These are phyloP conservation scores for Sprattus sprattus DNA, from an alignment of 2,113 vertebrate species.

Conservation along the genomic window DNA sequence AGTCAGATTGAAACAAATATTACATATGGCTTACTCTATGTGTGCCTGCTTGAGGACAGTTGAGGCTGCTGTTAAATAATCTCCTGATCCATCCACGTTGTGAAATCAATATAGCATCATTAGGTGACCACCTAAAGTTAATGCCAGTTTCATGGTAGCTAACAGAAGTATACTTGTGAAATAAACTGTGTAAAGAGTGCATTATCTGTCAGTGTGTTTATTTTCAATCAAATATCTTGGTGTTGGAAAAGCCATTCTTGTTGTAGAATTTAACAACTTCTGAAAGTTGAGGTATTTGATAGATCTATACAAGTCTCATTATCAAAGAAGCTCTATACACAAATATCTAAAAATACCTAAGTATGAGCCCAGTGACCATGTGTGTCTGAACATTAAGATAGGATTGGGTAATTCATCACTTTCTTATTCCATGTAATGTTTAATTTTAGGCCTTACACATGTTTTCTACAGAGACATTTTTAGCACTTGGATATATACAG, in stretches of 20 bases:
- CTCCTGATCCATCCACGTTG: background rate
- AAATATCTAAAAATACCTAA: too few species aligned
- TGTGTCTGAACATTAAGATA: background rate
- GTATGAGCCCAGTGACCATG: too few species aligned
- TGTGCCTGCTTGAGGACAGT: background rate
- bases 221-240: background rate
- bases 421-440: background rate
- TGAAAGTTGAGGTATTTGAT: too few species aligned
- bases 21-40: background rate
- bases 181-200: background rate
- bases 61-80: constrained; percentile 2
- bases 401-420: background rate
- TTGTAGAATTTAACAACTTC: background rate
- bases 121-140: background rate
- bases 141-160: constrained; percentile 1
- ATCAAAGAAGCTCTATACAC: too few species aligned
- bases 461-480: background rate
- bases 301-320: too few species aligned
- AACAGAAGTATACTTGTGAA: background rate
- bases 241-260: background rate
- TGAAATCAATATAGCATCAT: background rate
- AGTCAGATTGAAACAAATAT: background rate
- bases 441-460: background rate
- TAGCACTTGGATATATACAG: background rate
- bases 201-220: background rate